phyloP scores from a whole-genome alignment of 2,113 vertebrate species.

The Salvelinus alpinus region DNA sequence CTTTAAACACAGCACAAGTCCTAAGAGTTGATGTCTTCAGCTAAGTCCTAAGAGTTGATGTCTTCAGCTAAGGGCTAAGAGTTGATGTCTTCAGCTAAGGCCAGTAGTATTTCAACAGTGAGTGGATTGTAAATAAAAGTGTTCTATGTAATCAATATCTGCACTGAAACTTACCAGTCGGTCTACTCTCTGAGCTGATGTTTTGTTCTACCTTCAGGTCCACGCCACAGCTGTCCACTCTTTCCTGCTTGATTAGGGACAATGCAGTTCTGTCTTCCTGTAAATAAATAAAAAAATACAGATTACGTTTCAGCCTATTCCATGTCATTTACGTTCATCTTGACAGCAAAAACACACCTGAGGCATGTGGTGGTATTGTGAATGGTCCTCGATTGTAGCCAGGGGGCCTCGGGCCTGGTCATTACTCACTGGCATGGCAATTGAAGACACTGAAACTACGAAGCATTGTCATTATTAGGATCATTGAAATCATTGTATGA shows the following conservation, averaged over 20 bases:
- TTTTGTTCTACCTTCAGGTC: conserved; percentile 68
- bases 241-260: conserved; percentile 57
- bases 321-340: neutral
- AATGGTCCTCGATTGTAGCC: neutral
- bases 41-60: too few relatives aligned
- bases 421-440: neutral
- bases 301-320: neutral
- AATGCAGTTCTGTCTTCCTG: conserved; percentile 34
- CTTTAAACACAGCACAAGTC: too few relatives aligned
- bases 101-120: neutral
- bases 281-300: neutral
- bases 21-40: too few relatives aligned
- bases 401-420: neutral
- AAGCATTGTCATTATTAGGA: neutral
- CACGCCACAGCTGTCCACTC: conserved; percentile 56
- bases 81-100: neutral
- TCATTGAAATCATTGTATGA: neutral
- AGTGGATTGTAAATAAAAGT: neutral
- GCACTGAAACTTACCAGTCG: conserved; percentile 40
- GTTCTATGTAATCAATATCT: neutral
- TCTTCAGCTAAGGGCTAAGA: too few relatives aligned
- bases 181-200: conserved; percentile 55
- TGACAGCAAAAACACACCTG: neutral
- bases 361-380: neutral
- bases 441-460: neutral